Percentiles rank a stretch among this genome's conserved stretches.
These are phyloP conservation scores for Macaria notata DNA, from an alignment of 2,888 invertebrate species.

Conservation along the genomic window DNA sequence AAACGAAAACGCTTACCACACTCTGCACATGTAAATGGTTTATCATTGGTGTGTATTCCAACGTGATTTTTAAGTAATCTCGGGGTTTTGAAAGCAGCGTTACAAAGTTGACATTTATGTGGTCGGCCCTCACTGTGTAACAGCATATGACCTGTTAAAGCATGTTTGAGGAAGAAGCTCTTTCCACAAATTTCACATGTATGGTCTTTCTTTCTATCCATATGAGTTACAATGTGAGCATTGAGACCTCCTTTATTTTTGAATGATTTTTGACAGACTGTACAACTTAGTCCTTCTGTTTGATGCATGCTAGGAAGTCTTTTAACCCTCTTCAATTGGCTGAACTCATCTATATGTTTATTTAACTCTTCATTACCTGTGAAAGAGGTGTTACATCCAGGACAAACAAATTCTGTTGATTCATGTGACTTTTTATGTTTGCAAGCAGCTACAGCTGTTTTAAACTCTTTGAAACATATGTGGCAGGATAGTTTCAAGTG, in stretches of 20 bases:
- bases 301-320: slow-evolving; percentile 35
- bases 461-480: slow-evolving; percentile 50
- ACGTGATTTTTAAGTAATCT: slow-evolving; percentile 49
- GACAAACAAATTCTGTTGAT: slow-evolving; percentile 45
- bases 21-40: slow-evolving; percentile 55
- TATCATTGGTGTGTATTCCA: slow-evolving; percentile 48
- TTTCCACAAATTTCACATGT: slow-evolving; percentile 67
- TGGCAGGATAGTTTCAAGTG: slow-evolving; percentile 76
- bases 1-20: slow-evolving; percentile 54
- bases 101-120: slow-evolving; percentile 62
- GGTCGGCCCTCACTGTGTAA: slow-evolving; percentile 57
- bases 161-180: slow-evolving; percentile 52
- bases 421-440: slow-evolving; percentile 45
- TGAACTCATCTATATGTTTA: slow-evolving; percentile 47
- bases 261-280: slow-evolving; percentile 56
- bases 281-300: slow-evolving; percentile 48
- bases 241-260: slow-evolving; percentile 50
- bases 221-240: slow-evolving; percentile 82
- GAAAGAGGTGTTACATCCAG: slow-evolving; percentile 57
- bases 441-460: slow-evolving; percentile 35
- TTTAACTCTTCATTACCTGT: slow-evolving; percentile 42
- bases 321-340: slow-evolving; percentile 42
- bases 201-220: slow-evolving; percentile 58
- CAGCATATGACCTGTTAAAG: slow-evolving; percentile 49
- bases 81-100: slow-evolving; percentile 51